These are phyloP conservation scores for Leptopilina clavipes DNA, from an alignment of 1,140 invertebrate genomes.

Conservation along the genomic window DNA sequence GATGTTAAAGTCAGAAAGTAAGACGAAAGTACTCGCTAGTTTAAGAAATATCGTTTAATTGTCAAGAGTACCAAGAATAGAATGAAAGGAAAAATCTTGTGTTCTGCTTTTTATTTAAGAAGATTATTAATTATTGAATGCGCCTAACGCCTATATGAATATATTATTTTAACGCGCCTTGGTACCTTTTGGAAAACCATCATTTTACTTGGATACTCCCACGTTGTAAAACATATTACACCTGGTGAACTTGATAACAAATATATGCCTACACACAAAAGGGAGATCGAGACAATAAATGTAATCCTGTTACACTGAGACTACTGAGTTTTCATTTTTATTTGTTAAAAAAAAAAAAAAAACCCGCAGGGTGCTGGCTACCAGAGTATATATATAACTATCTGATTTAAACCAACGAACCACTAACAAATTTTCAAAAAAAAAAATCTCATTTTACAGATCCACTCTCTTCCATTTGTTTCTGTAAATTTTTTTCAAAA, in stretches of 20 bases:
- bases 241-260: slow-evolving; percentile 59
- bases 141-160: slow-evolving; percentile 4
- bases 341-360: slow-evolving; percentile 57
- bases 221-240: slow-evolving; percentile 67
- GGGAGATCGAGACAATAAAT: slow-evolving; percentile 75
- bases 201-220: slow-evolving; percentile 53
- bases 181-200: slow-evolving; percentile 49
- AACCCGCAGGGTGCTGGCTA: slow-evolving; percentile 73
- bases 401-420: slow-evolving; percentile 34
- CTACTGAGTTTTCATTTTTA: slow-evolving; percentile 73
- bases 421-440: slow-evolving; percentile 1
- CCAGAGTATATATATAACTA: slow-evolving; percentile 65
- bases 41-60: slow-evolving; percentile 15
- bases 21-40: slow-evolving; percentile 24
- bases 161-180: slow-evolving; percentile 47
- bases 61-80: slow-evolving; percentile 11
- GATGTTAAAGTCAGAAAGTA: slow-evolving; percentile 34
- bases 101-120: not conserved
- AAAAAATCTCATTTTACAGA: slow-evolving; percentile 10
- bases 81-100: slow-evolving; percentile 6
- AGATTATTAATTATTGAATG: not conserved
- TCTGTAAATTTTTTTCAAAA: slow-evolving; percentile 40
- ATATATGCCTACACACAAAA: slow-evolving; percentile 66
- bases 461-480: not conserved
- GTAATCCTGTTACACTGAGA: slow-evolving; percentile 75